Percentiles rank a stretch among this genome's conserved stretches.
Conservation (phyloP, 2,888 invertebrate genomes). For the Pyrrhosoma nymphula region DNA sequence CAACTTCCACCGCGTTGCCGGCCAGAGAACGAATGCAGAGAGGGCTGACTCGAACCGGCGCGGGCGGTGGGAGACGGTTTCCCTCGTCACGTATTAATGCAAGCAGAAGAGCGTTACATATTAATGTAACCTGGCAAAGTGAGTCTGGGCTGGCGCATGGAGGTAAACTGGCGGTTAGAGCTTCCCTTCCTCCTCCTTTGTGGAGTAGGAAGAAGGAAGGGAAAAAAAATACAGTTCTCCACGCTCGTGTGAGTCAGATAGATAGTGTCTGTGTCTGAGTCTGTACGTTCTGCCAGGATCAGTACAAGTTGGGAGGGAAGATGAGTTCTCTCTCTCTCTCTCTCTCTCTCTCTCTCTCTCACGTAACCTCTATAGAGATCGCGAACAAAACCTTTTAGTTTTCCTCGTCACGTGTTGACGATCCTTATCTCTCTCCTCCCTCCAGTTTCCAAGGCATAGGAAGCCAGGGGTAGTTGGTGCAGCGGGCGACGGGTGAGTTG, state of each 20-base stretch:
- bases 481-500: slow-evolving; percentile 25
- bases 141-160: slow-evolving; percentile 19
- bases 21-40: not conserved
- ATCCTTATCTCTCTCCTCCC: slow-evolving; percentile 50
- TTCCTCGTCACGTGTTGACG: slow-evolving; percentile 55
- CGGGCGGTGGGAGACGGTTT: not conserved
- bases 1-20: not conserved
- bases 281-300: not conserved
- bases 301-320: not conserved
- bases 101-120: slow-evolving; percentile 27
- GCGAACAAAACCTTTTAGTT: slow-evolving; percentile 57
- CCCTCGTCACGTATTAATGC: slow-evolving; percentile 34
- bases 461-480: not conserved
- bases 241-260: not conserved
- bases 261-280: not conserved
- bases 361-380: slow-evolving; percentile 37
- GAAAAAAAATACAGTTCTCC: not conserved
- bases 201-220: not conserved
- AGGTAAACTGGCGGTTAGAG: slow-evolving; percentile 32
- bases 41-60: not conserved
- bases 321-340: not conserved
- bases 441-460: not conserved
- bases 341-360: not conserved
- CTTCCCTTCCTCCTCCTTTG: not conserved
- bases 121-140: slow-evolving; percentile 39